Evolutionary conservation across 2,113 vertebrate genomes (phyloP), one percentile per base, ranked within the genome.

Genomic region (Dryoscopus gambensis): DNA sequence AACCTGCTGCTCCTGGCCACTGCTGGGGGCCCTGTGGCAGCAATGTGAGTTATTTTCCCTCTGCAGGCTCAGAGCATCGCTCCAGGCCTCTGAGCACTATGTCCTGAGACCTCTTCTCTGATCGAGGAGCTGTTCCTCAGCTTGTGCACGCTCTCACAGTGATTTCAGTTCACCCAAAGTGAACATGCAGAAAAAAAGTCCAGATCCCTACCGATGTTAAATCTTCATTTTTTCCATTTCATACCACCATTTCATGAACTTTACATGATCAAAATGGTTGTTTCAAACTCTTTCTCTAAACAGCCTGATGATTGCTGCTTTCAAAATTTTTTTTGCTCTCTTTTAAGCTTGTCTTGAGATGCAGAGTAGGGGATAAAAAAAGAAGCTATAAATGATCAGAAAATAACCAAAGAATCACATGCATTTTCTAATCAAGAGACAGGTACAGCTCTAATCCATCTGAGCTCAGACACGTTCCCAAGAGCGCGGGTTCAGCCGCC

Each of bases 371-470:
- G 33, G 27, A 55, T 74, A 69, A 78, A 81, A 79, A 91, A 81
- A 86, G 73, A 62, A 95, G 57, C 70, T 62, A 53, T 46, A 83
- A 69, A 65, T 77, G 53, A 88, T 76, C 75, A 55, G 55, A 65
- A 80, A 90, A 86, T 62, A 55, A 92, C 50, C 53, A 37, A 79
- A 71, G 28, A 40, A 87, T 90, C 90, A 68, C 53, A 76, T 64
- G 20, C 30, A n/a, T 88, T 82, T 94, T 93, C 88, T 87, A 87
- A 74, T 84, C 55, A 73, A 64, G 86, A 76, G 49, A 25, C 63
- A 83, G 71, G 87, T 80, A 83, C 33, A 83, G 67, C 37, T 81
- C 33, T 42, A 30, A 77, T 30, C 39, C 30, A 63, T n/a, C 44
- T 94, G 44, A 35, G 42, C 60, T 71, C 53, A 76, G 56, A 56